A percentile compares a stretch with the other conserved stretches of the same genome.
Evolutionary conservation across 2,113 vertebrate species (phyloP).

Genomic region (Leiothrix lutea): DNA sequence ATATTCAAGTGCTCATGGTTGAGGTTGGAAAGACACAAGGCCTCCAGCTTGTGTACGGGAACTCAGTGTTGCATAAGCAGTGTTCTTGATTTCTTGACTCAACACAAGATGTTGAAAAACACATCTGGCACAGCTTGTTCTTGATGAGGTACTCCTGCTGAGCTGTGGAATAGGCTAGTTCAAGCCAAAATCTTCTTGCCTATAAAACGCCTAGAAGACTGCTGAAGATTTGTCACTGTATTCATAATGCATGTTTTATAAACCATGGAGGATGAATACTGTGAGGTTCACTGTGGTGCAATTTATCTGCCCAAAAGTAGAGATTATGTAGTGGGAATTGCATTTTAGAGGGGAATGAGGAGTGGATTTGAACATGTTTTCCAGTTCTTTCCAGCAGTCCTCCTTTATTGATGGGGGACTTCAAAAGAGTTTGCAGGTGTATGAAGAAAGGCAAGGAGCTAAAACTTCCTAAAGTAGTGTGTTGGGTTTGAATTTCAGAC

Average conservation of each 20-base stretch:
- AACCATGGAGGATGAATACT: not conserved
- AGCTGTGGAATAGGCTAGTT: not conserved
- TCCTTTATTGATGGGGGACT: not conserved
- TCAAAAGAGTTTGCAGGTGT: not conserved
- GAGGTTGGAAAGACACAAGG: not conserved
- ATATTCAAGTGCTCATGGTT: not conserved
- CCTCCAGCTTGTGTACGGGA: not conserved
- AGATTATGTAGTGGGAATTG: not conserved
- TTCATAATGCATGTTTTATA: not conserved
- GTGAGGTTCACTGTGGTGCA: not conserved
- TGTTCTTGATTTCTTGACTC: not conserved
- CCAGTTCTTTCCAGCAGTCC: not conserved
- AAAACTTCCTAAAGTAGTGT: not conserved
- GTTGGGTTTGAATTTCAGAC: not conserved
- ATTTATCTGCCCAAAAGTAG: not conserved
- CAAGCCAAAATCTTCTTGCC: not conserved
- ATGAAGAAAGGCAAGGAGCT: not conserved
- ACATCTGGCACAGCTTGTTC: not conserved
- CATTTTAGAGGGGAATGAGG: not conserved
- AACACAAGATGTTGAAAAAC: not conserved
- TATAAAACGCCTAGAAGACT: not conserved
- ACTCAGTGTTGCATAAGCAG: not conserved
- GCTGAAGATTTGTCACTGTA: not conserved
- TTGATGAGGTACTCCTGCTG: not conserved
- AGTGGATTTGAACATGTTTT: not conserved